A percentile compares a stretch with the other conserved stretches of the same genome.
Evolutionary conservation across 2,797 vertebrate species (phyloP).

Genomic region (Hybognathus amarus): DNA sequence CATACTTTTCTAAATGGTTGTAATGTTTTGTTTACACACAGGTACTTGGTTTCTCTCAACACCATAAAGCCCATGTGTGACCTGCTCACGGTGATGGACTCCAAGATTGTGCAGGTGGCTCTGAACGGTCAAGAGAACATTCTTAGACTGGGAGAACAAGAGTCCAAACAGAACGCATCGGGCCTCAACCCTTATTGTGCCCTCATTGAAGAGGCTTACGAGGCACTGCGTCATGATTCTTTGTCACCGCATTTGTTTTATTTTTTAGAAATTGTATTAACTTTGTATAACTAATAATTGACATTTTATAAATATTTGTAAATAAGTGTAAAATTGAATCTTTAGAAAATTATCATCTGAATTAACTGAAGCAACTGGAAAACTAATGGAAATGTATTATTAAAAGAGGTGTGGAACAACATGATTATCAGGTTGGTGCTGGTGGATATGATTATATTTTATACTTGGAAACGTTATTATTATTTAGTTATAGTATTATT

Average conservation of each 20-base stretch:
- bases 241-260: not conserved
- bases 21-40: slow-evolving; percentile 59
- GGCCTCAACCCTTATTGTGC: slow-evolving; percentile 90
- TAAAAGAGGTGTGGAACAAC: not conserved
- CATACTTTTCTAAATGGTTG: not conserved
- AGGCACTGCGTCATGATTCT: slow-evolving; percentile 44
- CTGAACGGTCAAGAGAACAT: slow-evolving; percentile 93
- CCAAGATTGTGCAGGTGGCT: slow-evolving; percentile 92
- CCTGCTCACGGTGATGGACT: slow-evolving; percentile 92
- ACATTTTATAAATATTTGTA: not conserved
- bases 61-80: slow-evolving; percentile 93
- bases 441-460: too few relatives aligned
- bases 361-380: not conserved
- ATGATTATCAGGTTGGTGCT: not conserved
- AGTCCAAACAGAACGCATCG: slow-evolving; percentile 86
- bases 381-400: not conserved
- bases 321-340: not conserved
- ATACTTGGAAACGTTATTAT: not conserved
- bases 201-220: slow-evolving; percentile 91
- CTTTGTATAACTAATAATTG: not conserved
- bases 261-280: not conserved
- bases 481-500: not conserved
- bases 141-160: slow-evolving; percentile 88
- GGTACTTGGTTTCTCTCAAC: slow-evolving; percentile 89
- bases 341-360: not conserved